Conservation (phyloP, 1,140 invertebrate genomes). For the Drosophila kikkawai region DNA sequence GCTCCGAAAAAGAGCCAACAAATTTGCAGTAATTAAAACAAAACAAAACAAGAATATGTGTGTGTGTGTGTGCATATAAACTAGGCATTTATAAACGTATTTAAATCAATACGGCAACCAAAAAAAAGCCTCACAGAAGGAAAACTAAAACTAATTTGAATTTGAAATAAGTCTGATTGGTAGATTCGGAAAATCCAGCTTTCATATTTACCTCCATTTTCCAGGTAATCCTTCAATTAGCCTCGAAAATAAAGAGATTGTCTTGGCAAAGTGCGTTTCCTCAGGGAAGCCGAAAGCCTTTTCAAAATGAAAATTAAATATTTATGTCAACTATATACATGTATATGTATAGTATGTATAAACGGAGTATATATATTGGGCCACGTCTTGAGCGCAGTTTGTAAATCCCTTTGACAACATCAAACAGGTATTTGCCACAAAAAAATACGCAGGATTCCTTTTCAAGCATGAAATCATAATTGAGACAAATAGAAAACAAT, state of each 20-base stretch:
- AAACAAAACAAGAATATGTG: conserved; percentile 41
- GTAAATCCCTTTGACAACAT: conserved; percentile 20
- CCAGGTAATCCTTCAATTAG: conserved; percentile 39
- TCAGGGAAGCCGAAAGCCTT: conserved; percentile 14
- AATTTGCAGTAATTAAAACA: conserved; percentile 49
- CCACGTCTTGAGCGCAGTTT: conserved; percentile 11
- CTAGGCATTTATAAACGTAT: conserved; percentile 11
- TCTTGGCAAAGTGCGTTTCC: conserved; percentile 7
- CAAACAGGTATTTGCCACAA: neutral
- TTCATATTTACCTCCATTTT: neutral
- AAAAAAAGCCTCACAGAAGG: conserved; percentile 3
- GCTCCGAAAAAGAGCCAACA: conserved; percentile 5
- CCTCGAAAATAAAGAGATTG: conserved; percentile 29
- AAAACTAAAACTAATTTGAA: conserved; percentile 41
- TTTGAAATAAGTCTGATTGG: conserved; percentile 32
- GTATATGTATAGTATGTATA: neutral
- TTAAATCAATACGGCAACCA: conserved; percentile 38
- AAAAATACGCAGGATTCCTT: neutral
- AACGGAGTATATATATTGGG: conserved; percentile 13
- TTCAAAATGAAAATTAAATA: conserved; percentile 65
- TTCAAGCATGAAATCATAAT: conserved; percentile 21
- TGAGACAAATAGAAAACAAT: conserved; percentile 9
- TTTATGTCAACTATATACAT: conserved; percentile 52
- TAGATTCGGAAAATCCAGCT: conserved; percentile 8
- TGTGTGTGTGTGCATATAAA: conserved; percentile 18